phyloP scores from a whole-genome alignment of 2,797 vertebrate genomes.

The Cheirogaleus major region DNA sequence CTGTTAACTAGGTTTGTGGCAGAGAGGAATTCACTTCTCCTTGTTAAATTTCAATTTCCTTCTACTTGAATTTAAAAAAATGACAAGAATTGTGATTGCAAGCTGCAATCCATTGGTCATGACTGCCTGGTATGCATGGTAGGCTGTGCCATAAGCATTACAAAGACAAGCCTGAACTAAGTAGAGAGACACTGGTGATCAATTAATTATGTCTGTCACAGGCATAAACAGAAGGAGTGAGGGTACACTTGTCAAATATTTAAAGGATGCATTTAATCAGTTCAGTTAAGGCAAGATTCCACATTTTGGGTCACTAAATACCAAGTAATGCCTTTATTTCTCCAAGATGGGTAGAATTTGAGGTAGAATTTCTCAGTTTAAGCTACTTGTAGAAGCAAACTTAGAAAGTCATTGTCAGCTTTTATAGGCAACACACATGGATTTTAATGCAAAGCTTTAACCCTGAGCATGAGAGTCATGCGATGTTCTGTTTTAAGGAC shows the following conservation, averaged over 20 bases:
- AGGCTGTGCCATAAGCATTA: background rate
- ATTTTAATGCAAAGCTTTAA: constrained; percentile 36
- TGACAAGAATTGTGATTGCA: background rate
- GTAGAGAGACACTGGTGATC: background rate
- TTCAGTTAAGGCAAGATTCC: background rate
- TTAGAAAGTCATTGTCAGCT: constrained; percentile 26
- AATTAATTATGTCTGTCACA: background rate
- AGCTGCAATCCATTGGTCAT: background rate
- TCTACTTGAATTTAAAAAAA: background rate
- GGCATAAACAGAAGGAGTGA: background rate
- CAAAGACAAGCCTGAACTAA: background rate
- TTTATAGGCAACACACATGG: background rate
- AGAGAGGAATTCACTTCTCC: background rate
- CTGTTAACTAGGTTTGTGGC: background rate
- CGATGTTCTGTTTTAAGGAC: background rate
- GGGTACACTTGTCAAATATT: background rate
- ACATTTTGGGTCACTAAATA: background rate
- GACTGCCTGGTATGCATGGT: background rate
- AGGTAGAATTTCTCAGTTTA: constrained; percentile 13
- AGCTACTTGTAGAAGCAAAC: background rate
- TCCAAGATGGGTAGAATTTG: background rate
- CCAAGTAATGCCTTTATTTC: background rate
- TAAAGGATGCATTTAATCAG: background rate
- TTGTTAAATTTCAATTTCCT: background rate
- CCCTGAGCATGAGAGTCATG: background rate